These are phyloP conservation scores for Neolamprologus longior DNA, from an alignment of 2,113 vertebrate genomes.

Conservation along the genomic window DNA sequence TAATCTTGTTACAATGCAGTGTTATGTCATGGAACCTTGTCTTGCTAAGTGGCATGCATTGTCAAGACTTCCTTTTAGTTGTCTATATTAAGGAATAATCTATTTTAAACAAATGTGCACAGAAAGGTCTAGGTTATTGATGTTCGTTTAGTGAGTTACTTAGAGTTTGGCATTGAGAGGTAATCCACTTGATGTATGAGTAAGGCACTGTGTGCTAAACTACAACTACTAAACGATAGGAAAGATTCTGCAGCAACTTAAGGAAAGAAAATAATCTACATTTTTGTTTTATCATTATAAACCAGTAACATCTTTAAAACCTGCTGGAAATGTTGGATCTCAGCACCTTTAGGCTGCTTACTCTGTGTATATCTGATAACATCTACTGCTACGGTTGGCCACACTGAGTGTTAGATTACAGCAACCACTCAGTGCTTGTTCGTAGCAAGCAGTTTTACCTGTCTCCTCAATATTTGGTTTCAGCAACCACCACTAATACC, in stretches of 20 bases:
- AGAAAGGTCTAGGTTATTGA: background rate
- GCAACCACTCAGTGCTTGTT: background rate
- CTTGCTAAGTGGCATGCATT: background rate
- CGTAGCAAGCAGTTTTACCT: background rate
- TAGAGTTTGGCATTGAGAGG: background rate
- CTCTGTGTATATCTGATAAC: background rate
- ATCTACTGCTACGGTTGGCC: background rate
- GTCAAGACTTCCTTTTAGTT: background rate
- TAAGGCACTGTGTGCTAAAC: background rate
- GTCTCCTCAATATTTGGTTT: background rate
- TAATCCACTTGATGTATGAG: background rate
- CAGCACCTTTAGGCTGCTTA: background rate
- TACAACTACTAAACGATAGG: rapidly evolving
- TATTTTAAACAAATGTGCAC: background rate
- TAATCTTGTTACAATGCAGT: background rate
- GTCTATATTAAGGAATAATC: background rate
- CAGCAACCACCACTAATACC: background rate
- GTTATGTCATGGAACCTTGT: background rate
- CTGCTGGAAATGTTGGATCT: background rate
- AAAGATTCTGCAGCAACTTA: background rate
- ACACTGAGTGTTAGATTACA: background rate
- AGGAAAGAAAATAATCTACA: background rate
- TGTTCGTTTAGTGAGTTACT: background rate
- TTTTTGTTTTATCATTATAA: background rate
- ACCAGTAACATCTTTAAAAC: background rate